Evolutionary conservation across 2,797 vertebrate genomes (phyloP).

Genomic region (Echeneis naucrates): DNA sequence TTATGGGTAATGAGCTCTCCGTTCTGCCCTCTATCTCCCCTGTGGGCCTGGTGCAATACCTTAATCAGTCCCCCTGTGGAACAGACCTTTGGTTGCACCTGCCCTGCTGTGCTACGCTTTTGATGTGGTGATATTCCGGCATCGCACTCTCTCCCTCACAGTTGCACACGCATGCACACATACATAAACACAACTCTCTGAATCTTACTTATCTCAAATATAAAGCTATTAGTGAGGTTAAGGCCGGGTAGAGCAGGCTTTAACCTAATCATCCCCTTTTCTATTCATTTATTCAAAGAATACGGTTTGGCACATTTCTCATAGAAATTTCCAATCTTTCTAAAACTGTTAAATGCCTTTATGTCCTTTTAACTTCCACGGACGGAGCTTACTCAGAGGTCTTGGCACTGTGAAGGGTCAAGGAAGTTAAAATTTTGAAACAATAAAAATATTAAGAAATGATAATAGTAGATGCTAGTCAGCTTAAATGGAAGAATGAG

Average conservation of each 20-base stretch:
- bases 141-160: constrained; percentile 21
- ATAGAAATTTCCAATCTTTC: background rate
- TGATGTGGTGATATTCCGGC: constrained; percentile 49
- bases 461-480: no score
- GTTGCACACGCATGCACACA: background rate
- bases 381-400: background rate
- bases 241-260: background rate
- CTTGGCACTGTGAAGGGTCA: no score
- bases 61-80: constrained; percentile 65
- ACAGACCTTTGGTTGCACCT: constrained; percentile 63
- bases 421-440: no score
- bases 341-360: background rate
- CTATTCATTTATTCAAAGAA: background rate
- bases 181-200: background rate
- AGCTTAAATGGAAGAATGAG: no score
- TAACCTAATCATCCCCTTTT: background rate
- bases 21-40: constrained; percentile 54
- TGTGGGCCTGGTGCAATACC: constrained; percentile 34
- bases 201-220: constrained; percentile 21
- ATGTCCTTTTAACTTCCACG: background rate
- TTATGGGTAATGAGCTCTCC: constrained; percentile 69
- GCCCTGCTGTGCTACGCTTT: constrained; percentile 49
- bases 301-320: background rate
- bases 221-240: constrained; percentile 15
- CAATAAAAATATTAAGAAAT: background rate